A percentile compares a stretch with the other conserved stretches of the same genome.
phyloP scores from a whole-genome alignment of 1,140 invertebrate species.

The Drosophila pseudoobscura region DNA sequence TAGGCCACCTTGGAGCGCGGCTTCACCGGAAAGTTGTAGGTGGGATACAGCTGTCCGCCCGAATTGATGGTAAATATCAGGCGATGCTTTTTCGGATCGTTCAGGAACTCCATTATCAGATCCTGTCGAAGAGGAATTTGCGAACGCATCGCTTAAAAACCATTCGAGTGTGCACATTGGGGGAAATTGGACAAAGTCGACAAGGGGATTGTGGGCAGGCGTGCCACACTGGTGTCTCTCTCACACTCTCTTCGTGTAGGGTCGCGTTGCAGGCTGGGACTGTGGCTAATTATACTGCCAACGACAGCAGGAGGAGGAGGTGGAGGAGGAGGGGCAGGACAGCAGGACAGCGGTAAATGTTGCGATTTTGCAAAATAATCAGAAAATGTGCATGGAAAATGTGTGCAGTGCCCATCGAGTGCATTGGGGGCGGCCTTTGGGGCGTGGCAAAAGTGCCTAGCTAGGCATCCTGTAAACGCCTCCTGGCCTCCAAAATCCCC shows the following conservation, averaged over 20 bases:
- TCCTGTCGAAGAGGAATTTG: constrained; percentile 22
- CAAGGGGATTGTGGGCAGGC: constrained; percentile 41
- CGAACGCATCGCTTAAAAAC: constrained; percentile 40
- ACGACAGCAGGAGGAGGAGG: neutral
- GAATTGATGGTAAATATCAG: constrained; percentile 85
- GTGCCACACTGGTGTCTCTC: neutral
- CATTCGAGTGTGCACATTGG: constrained; percentile 40
- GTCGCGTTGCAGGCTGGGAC: neutral
- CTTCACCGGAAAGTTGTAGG: constrained; percentile 66
- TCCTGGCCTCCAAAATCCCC: neutral
- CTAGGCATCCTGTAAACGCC: constrained; percentile 33
- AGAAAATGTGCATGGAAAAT: constrained; percentile 52
- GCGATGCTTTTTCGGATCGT: constrained; percentile 84
- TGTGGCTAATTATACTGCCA: constrained; percentile 65
- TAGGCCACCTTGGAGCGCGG: constrained; percentile 86
- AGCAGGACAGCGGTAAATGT: constrained; percentile 59
- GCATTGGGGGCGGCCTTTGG: neutral
- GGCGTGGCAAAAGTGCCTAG: constrained; percentile 13
- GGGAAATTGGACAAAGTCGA: constrained; percentile 45
- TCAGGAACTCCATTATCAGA: constrained; percentile 76
- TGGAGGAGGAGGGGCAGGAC: neutral
- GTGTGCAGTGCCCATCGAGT: constrained; percentile 1
- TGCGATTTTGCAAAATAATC: constrained; percentile 79
- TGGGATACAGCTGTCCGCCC: constrained; percentile 74
- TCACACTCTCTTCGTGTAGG: too few species aligned